Conservation (phyloP, 2,797 vertebrate genomes). For the Anabacerthia variegaticeps region DNA sequence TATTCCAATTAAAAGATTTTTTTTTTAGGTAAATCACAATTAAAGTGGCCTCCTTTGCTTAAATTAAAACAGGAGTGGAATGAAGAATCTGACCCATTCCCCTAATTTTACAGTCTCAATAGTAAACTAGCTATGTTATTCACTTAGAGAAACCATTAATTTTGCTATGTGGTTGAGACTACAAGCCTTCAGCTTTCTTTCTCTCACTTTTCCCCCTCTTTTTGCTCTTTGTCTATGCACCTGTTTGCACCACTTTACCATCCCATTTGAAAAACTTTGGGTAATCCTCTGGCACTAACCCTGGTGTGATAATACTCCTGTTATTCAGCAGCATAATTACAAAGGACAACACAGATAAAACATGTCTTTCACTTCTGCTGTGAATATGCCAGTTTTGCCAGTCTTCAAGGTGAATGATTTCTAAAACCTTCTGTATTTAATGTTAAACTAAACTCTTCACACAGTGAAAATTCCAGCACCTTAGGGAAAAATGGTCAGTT, state of each 20-base stretch:
- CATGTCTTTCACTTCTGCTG: conserved; percentile 72
- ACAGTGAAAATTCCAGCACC: conserved; percentile 8
- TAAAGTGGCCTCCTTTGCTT: conserved; percentile 69
- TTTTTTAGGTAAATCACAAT: conserved; percentile 64
- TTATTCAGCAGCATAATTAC: conserved; percentile 93
- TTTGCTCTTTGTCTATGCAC: conserved; percentile 90
- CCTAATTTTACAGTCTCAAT: conserved; percentile 83
- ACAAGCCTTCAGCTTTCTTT: conserved; percentile 88
- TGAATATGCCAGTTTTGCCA: conserved; percentile 75
- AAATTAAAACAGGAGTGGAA: conserved; percentile 78
- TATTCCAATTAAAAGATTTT: conserved; percentile 70
- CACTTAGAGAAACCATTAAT: conserved; percentile 82
- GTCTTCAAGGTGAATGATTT: conserved; percentile 73
- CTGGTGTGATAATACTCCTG: conserved; percentile 93
- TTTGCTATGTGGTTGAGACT: conserved; percentile 79
- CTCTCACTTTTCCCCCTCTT: conserved; percentile 79
- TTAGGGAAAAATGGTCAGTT: conserved; percentile 23
- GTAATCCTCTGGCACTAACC: conserved; percentile 94
- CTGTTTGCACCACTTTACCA: conserved; percentile 96
- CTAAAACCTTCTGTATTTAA: conserved; percentile 71
- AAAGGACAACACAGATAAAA: conserved; percentile 83
- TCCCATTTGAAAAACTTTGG: conserved; percentile 92
- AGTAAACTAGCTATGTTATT: conserved; percentile 83
- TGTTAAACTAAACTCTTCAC: conserved; percentile 65
- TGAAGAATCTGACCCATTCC: conserved; percentile 80